These are phyloP conservation scores for Cepaea nemoralis DNA, from an alignment of 1,140 invertebrate species.

Conservation along the genomic window DNA sequence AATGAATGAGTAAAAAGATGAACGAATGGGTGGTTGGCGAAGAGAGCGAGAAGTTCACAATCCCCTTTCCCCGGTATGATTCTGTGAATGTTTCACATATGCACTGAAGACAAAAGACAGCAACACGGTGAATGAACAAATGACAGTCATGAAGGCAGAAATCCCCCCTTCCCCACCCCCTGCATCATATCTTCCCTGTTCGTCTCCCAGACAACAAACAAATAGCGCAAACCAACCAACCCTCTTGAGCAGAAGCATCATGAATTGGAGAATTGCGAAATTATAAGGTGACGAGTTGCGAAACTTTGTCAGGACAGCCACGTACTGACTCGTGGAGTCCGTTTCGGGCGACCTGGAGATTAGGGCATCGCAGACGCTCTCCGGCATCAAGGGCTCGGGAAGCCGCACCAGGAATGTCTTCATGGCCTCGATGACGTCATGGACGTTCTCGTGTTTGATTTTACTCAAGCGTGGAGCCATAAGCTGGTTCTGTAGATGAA, in stretches of 20 bases:
- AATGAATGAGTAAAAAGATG: too few relatives aligned
- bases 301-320: slow-evolving; percentile 2
- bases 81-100: too few relatives aligned
- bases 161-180: too few relatives aligned
- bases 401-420: slow-evolving; percentile 19
- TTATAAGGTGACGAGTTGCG: background rate
- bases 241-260: slow-evolving; percentile 12
- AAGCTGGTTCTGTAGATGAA: background rate
- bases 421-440: slow-evolving; percentile 32
- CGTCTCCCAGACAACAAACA: too few relatives aligned
- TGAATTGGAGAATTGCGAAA: slow-evolving; percentile 28
- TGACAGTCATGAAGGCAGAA: too few relatives aligned
- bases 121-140: too few relatives aligned
- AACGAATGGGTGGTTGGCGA: too few relatives aligned
- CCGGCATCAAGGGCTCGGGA: slow-evolving; percentile 27
- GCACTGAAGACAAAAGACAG: too few relatives aligned
- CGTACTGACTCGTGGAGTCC: background rate
- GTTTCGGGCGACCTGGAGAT: background rate
- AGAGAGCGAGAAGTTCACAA: too few relatives aligned
- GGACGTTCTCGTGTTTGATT: background rate
- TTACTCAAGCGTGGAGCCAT: background rate
- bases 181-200: too few relatives aligned
- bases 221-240: background rate
- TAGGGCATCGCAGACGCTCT: slow-evolving; percentile 27
- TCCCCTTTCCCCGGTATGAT: too few relatives aligned